phyloP scores from a whole-genome alignment of 2,113 vertebrate species.

The Hylia prasina region DNA sequence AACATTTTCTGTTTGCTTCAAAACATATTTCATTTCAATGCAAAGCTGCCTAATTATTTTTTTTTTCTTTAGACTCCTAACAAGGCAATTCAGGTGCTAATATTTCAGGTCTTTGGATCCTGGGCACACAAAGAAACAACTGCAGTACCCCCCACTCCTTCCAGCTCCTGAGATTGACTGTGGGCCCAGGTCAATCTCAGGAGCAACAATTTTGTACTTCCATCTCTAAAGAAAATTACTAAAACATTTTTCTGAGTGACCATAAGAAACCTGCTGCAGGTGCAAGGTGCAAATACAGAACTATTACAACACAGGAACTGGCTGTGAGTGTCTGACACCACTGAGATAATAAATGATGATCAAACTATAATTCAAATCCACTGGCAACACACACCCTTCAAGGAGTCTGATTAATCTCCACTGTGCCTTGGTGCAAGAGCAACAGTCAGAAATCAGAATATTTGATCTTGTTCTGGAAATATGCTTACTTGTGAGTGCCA shows the following conservation, averaged over 20 bases:
- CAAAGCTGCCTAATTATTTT: not conserved
- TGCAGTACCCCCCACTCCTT: not conserved
- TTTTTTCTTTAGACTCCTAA: not conserved
- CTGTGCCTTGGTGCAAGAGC: not conserved
- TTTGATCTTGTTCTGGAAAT: not conserved
- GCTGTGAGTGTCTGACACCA: not conserved
- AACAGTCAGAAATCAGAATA: not conserved
- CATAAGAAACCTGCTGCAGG: not conserved
- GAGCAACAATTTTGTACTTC: not conserved
- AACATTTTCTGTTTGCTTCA: not conserved
- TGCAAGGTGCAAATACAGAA: not conserved
- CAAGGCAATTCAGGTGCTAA: not conserved
- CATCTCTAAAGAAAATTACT: not conserved
- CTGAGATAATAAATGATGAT: not conserved
- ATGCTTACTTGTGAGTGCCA: not conserved
- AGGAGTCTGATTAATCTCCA: not conserved
- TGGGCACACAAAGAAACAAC: not conserved
- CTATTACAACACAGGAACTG: not conserved
- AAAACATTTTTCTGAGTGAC: not conserved
- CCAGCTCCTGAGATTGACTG: not conserved
- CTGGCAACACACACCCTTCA: not conserved
- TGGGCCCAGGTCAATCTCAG: not conserved
- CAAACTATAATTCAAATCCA: not conserved
- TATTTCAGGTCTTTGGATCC: not conserved
- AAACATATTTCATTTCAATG: not conserved